phyloP scores from a whole-genome alignment of 2,113 vertebrate genomes.

The Onychostruthus taczanowskii region DNA sequence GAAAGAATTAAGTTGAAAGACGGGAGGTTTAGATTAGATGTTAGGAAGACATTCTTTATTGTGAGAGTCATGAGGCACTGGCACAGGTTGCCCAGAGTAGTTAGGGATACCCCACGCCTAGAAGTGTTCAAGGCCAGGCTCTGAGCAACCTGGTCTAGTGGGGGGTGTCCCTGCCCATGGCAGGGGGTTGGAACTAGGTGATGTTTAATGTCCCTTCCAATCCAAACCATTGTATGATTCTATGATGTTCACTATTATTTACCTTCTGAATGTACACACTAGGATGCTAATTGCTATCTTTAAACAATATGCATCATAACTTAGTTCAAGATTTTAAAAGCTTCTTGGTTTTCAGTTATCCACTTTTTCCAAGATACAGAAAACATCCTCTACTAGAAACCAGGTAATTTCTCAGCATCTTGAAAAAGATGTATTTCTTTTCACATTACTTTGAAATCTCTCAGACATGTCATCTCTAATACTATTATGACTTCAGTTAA shows the following conservation, averaged over 20 bases:
- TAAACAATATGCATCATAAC: not conserved
- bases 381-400: not conserved
- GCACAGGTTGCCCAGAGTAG: not conserved
- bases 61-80: not conserved
- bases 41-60: not conserved
- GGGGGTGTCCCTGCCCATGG: too few relatives aligned
- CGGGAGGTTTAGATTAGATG: not conserved
- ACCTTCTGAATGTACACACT: not conserved
- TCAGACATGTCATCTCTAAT: not conserved
- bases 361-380: not conserved
- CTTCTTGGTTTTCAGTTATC: not conserved
- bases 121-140: not conserved
- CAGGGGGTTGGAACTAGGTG: accelerated
- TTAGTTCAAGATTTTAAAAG: not conserved
- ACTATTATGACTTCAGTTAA: not conserved
- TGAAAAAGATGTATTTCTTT: not conserved
- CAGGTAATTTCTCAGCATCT: not conserved
- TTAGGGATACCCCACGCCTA: not conserved
- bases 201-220: not conserved
- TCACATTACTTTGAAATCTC: not conserved
- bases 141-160: not conserved
- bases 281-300: not conserved
- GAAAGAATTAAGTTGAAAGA: not conserved
- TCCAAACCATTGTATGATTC: not conserved
- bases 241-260: not conserved